A percentile compares a stretch with the other conserved stretches of the same genome.
phyloP scores from a whole-genome alignment of 2,797 vertebrate species.

The Bovichtus diacanthus region DNA sequence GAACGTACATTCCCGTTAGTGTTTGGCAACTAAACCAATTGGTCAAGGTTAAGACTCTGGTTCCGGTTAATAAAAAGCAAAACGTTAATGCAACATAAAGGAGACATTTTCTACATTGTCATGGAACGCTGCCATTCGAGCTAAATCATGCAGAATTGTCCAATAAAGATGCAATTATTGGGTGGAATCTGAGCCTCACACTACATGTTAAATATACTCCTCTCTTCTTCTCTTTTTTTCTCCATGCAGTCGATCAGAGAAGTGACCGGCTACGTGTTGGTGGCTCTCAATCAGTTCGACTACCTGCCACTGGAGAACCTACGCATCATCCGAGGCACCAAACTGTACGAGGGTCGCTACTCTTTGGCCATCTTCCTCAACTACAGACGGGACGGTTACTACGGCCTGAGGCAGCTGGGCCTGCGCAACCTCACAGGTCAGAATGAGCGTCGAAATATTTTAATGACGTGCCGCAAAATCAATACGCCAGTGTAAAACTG shows the following conservation, averaged over 20 bases:
- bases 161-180: too few relatives aligned
- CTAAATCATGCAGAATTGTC: too few relatives aligned
- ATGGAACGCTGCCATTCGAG: too few relatives aligned
- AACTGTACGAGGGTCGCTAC: slow-evolving; percentile 94
- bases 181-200: too few relatives aligned
- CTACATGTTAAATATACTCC: background rate
- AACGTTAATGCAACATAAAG: too few relatives aligned
- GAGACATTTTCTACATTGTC: too few relatives aligned
- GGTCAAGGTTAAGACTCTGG: background rate
- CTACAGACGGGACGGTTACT: slow-evolving; percentile 95
- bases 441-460: background rate
- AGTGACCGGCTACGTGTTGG: slow-evolving; percentile 97
- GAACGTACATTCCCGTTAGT: too few relatives aligned
- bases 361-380: slow-evolving; percentile 96
- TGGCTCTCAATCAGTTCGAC: slow-evolving; percentile 97
- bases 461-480: background rate
- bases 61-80: too few relatives aligned
- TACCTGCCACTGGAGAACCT: slow-evolving; percentile 97
- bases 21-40: background rate
- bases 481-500: background rate
- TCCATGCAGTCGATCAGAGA: slow-evolving; percentile 93
- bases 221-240: background rate
- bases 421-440: slow-evolving; percentile 94
- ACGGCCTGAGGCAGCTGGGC: slow-evolving; percentile 94
- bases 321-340: slow-evolving; percentile 94